Evolutionary conservation across 2,113 vertebrate genomes (phyloP), one percentile per base, ranked within the genome.

Genomic region (Phodopus roborovskii): DNA sequence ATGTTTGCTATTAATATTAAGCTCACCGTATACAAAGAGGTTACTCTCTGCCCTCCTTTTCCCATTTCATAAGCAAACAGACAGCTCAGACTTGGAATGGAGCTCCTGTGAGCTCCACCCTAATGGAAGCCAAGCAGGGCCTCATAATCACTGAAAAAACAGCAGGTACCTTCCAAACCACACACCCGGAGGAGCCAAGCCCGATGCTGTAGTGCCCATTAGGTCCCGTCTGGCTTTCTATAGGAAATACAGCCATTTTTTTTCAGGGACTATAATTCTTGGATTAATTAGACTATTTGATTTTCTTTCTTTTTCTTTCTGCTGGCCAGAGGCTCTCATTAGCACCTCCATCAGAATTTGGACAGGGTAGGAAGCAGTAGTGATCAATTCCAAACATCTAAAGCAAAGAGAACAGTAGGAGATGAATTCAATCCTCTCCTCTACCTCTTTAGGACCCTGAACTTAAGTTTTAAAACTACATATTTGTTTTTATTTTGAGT

Each of bases 61-160:
- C 97, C 92, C 97, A 97, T 97, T 98, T 98, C 95, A 97, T 96
- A 97, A 97, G 97, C 96, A 98, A 97, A 97, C 97, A 97, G 96
- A 97, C 94, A 96, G 95, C 96, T 98, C 97, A 98, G 97, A 98
- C 97, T 98, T 98, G 97, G 97, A 95, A 92, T 16, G 2, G 48
- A 94, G 88, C 88, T 90, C 91, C 75, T 60, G 95, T 97, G 96
- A 96, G 92, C 96, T 97, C 97, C 96, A 95, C 97, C 96, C 97
- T 95, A 94, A 82, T 93, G 94, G 68, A 94, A 96, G 97, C 97
- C 97, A 97, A 98, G 96, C 93, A 77, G 95, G 97, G 90, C 95
- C 95, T 96, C 96, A 97, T 97, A 97, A 97, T 96, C 96, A 97
- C 94, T 97, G 95, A 94, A 95, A 97, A 97, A 98, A 97, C 94